Percentiles rank a stretch among this genome's conserved stretches.
Evolutionary conservation across 2,888 invertebrate species (phyloP).

Genomic region (Dryobota labecula): DNA sequence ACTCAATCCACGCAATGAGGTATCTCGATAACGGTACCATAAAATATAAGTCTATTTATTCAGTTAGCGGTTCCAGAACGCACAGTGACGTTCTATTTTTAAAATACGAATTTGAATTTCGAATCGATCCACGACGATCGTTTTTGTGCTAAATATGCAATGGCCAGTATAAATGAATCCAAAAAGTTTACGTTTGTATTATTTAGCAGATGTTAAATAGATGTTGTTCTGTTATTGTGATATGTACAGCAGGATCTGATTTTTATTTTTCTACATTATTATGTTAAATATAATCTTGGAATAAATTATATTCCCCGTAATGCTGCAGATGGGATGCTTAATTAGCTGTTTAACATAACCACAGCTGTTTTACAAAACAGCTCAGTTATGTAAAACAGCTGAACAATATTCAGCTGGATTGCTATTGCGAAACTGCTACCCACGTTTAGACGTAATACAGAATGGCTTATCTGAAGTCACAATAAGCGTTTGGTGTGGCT

Average conservation of each 20-base stretch:
- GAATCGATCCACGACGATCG: constrained; percentile 73
- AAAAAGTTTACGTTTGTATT: constrained; percentile 70
- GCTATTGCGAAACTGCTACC: too few relatives aligned
- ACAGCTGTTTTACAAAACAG: too few relatives aligned
- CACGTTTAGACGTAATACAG: too few relatives aligned
- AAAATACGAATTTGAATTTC: constrained; percentile 81
- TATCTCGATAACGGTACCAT: constrained; percentile 36
- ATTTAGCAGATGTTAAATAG: constrained; percentile 77
- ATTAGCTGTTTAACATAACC: too few relatives aligned
- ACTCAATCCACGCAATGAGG: constrained; percentile 15
- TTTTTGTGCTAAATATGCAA: constrained; percentile 83
- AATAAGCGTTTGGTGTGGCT: too few relatives aligned
- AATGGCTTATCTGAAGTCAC: too few relatives aligned
- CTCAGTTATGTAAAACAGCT: too few relatives aligned
- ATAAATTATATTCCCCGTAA: neutral
- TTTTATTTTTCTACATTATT: constrained; percentile 16
- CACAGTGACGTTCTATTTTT: constrained; percentile 69
- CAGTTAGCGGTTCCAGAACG: constrained; percentile 71
- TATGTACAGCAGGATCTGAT: constrained; percentile 57
- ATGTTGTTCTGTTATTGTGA: constrained; percentile 53
- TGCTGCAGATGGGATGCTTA: too few relatives aligned
- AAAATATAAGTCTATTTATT: constrained; percentile 46
- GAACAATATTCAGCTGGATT: too few relatives aligned
- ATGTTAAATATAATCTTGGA: constrained; percentile 6
- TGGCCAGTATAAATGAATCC: constrained; percentile 70